phyloP scores from a whole-genome alignment of 2,797 vertebrate species.

The Bucorvus abyssinicus region DNA sequence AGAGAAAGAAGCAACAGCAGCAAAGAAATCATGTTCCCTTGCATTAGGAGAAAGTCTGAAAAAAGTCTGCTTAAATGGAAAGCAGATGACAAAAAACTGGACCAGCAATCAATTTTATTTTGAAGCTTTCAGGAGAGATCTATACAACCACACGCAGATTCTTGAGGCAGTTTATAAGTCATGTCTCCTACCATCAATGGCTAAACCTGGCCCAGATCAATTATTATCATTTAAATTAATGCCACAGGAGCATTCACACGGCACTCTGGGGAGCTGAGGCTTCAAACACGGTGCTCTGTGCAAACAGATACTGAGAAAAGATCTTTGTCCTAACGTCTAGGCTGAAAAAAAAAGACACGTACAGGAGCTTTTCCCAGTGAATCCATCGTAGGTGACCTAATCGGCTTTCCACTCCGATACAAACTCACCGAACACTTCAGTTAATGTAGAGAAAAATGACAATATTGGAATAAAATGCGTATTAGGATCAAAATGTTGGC shows the following conservation, averaged over 20 bases:
- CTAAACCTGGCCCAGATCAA: neutral
- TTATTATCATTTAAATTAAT: neutral
- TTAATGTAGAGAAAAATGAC: neutral
- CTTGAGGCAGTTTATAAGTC: neutral
- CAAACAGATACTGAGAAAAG: neutral
- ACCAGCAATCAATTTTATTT: neutral
- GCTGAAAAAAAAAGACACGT: neutral
- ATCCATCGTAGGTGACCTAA: neutral
- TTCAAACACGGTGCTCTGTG: neutral
- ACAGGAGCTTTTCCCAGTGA: neutral
- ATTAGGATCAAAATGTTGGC: neutral
- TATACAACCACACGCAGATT: neutral
- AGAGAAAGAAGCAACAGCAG: neutral
- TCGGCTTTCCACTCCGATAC: neutral
- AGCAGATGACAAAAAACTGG: neutral
- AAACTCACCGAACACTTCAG: neutral
- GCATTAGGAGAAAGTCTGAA: neutral
- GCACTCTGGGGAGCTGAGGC: neutral
- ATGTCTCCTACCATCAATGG: neutral
- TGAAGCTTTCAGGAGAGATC: slow-evolving; percentile 26
- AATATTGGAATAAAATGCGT: neutral
- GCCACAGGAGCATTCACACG: neutral
- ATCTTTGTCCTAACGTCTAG: neutral
- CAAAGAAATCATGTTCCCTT: neutral
- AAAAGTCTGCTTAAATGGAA: neutral